A percentile compares a stretch with the other conserved stretches of the same genome.
phyloP scores from a whole-genome alignment of 2,797 vertebrate species.

The Ibycter americanus region DNA sequence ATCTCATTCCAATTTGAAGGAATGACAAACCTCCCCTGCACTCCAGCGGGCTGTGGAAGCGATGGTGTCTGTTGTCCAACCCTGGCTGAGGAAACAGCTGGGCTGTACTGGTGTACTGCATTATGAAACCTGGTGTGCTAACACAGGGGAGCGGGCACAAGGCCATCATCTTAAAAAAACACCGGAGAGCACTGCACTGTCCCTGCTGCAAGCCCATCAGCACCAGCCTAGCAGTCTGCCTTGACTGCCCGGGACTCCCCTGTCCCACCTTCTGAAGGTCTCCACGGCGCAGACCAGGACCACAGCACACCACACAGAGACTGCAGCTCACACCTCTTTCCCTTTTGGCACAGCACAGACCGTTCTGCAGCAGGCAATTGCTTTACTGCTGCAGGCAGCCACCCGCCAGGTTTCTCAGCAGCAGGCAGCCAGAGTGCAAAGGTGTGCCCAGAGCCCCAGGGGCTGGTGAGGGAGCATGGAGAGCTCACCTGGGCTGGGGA shows the following conservation, averaged over 20 bases:
- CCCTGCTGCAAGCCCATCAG: background rate
- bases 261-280: background rate
- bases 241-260: background rate
- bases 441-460: background rate
- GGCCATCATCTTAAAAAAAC: background rate
- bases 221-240: background rate
- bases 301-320: background rate
- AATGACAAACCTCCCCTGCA: background rate
- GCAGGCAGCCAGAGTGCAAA: background rate
- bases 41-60: background rate
- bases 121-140: background rate
- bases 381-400: background rate
- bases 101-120: background rate
- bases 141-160: background rate
- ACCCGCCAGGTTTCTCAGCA: fast-evolving
- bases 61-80: background rate
- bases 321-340: background rate
- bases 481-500: background rate
- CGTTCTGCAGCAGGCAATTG: background rate
- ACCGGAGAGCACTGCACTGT: fast-evolving
- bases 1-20: background rate
- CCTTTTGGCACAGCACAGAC: background rate
- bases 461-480: background rate
- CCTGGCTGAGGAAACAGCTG: background rate
- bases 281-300: fast-evolving